These are phyloP conservation scores for Anguilla japonica DNA, from an alignment of 2,113 vertebrate genomes.

Conservation along the genomic window DNA sequence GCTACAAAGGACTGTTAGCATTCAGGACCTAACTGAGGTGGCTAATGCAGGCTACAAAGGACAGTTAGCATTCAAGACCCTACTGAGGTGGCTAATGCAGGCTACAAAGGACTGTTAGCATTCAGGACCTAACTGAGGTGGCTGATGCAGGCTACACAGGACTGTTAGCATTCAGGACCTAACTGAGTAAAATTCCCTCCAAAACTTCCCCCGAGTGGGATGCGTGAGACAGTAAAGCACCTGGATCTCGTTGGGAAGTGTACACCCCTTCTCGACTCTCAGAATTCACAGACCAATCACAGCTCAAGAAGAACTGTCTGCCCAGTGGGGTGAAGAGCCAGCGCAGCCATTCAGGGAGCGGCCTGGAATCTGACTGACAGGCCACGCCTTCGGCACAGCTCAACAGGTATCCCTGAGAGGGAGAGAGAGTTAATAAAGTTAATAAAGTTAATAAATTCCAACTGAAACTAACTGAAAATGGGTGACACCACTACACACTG, in stretches of 20 bases:
- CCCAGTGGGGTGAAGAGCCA: constrained; percentile 95
- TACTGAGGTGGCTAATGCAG: no score
- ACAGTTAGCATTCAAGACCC: no score
- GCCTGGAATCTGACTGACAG: constrained; percentile 73
- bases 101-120: no score
- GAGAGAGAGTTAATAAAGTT: constrained; percentile 11
- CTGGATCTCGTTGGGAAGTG: constrained; percentile 84
- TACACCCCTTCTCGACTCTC: constrained; percentile 81
- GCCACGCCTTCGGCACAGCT: constrained; percentile 80
- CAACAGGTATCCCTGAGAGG: constrained; percentile 82
- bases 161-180: no score
- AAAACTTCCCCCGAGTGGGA: no score
- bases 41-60: no score
- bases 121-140: no score
- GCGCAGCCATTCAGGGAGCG: constrained; percentile 80
- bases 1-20: no score
- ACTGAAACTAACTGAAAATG: constrained; percentile 19
- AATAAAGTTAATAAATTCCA: constrained; percentile 5
- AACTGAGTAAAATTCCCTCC: no score
- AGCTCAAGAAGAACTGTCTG: constrained; percentile 90
- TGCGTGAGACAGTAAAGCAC: constrained; percentile 58
- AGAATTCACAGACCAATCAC: constrained; percentile 89
- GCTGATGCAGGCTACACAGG: no score
- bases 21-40: no score
- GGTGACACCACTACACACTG: not conserved